phyloP scores from a whole-genome alignment of 2,797 vertebrate genomes.

The Pyrrhura leucotis region DNA sequence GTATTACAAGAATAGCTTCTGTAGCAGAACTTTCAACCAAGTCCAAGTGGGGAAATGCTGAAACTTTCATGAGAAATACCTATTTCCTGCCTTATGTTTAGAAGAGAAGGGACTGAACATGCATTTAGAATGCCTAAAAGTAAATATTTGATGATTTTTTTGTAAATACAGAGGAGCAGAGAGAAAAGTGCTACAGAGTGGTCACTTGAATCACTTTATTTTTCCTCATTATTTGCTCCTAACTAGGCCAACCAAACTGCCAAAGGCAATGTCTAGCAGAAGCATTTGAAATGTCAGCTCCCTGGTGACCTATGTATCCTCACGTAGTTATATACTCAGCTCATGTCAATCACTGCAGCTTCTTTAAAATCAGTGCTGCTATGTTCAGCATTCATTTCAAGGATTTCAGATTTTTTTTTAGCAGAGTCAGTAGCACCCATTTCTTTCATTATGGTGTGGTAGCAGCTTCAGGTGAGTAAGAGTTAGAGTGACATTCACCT shows the following conservation, averaged over 20 bases:
- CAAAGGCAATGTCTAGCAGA: neutral
- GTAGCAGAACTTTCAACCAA: neutral
- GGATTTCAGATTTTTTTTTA: neutral
- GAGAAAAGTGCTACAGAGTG: neutral
- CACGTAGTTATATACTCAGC: neutral
- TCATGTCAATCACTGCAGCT: neutral
- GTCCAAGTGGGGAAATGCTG: neutral
- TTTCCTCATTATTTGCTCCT: neutral
- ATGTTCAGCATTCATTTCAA: neutral
- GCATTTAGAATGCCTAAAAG: neutral
- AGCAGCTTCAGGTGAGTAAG: neutral
- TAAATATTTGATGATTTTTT: conserved; percentile 24
- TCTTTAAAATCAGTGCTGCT: neutral
- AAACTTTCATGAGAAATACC: neutral
- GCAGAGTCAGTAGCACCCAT: neutral
- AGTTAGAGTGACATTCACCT: neutral
- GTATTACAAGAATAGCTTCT: neutral
- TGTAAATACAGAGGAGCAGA: neutral
- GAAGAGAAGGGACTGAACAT: neutral
- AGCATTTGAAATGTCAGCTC: neutral
- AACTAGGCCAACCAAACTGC: neutral
- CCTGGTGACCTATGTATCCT: neutral
- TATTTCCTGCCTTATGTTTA: neutral
- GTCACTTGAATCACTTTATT: neutral
- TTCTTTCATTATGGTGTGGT: neutral